Evolutionary conservation across 2,797 vertebrate species (phyloP).

Genomic region (Siniperca undulata): DNA sequence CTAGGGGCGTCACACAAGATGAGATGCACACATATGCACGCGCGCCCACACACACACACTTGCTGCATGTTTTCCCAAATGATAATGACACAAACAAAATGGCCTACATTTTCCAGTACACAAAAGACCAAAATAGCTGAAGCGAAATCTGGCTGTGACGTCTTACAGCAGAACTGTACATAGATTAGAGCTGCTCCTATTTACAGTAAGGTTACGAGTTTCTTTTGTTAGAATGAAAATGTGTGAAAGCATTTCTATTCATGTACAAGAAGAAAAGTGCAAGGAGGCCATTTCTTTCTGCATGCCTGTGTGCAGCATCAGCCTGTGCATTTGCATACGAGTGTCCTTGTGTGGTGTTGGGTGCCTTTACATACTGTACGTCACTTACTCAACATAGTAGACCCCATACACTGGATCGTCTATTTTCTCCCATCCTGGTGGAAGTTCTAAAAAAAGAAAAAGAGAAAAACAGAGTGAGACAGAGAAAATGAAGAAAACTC

Average conservation of each 20-base stretch:
- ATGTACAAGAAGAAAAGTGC: background rate
- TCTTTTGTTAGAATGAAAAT: constrained; percentile 22
- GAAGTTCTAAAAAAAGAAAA: constrained; percentile 89
- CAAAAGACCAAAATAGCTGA: constrained; percentile 50
- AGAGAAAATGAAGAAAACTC: constrained; percentile 20
- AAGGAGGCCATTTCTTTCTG: background rate
- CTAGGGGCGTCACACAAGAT: constrained; percentile 43
- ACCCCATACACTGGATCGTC: constrained; percentile 99
- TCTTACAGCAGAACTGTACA: constrained; percentile 23
- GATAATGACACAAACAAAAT: constrained; percentile 65
- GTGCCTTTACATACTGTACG: background rate
- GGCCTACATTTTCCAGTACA: constrained; percentile 62
- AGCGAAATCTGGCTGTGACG: constrained; percentile 26
- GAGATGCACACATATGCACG: constrained; percentile 17
- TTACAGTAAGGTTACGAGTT: constrained; percentile 37
- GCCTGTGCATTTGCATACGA: background rate
- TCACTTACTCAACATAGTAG: constrained; percentile 99
- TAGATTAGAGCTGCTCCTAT: constrained; percentile 2
- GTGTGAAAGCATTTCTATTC: constrained; percentile 15
- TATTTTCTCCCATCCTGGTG: constrained; percentile 99
- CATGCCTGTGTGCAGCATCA: background rate
- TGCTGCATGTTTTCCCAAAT: constrained; percentile 43
- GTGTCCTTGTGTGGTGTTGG: background rate
- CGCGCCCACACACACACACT: background rate
- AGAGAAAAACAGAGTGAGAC: constrained; percentile 42